phyloP scores from a whole-genome alignment of 1,140 invertebrate species.

The Drosophila nigrodunni region DNA sequence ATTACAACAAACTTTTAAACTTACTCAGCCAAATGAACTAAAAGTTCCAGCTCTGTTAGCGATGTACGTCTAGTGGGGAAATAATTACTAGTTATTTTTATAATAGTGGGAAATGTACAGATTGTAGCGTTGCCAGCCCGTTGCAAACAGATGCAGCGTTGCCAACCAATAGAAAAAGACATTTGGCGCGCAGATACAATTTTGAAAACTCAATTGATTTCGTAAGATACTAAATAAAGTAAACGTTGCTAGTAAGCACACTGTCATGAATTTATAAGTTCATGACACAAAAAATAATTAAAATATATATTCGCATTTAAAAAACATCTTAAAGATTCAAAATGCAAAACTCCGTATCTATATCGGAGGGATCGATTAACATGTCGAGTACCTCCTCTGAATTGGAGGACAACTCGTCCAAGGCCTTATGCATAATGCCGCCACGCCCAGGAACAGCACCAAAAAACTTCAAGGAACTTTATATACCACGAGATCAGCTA shows the following conservation, averaged over 20 bases:
- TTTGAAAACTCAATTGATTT: not conserved
- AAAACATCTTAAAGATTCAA: conserved; percentile 8
- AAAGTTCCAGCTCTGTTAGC: not conserved
- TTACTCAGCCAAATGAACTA: too few relatives aligned
- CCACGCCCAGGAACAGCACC: conserved; percentile 66
- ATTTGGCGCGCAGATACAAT: conserved; percentile 10
- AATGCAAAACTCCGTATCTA: not conserved
- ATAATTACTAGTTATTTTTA: conserved; percentile 5
- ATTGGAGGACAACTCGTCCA: not conserved
- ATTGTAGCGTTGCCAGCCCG: conserved; percentile 23
- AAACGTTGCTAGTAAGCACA: not conserved
- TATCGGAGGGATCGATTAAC: not conserved
- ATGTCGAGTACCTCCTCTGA: not conserved
- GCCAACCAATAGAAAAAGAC: not conserved
- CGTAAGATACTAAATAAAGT: not conserved
- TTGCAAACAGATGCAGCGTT: not conserved
- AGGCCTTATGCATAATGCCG: conserved; percentile 62
- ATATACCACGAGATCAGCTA: conserved; percentile 61
- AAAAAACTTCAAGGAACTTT: conserved; percentile 62
- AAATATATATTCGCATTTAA: conserved; percentile 1
- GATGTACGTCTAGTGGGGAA: conserved; percentile 7
- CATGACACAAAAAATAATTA: conserved; percentile 23
- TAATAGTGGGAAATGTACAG: not conserved
- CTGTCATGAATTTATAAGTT: conserved; percentile 22
- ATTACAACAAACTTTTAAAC: too few relatives aligned